Evolutionary conservation across 2,888 invertebrate species (phyloP), one percentile per base, ranked within the genome.

Genomic region (Cryptus viduatorius): DNA sequence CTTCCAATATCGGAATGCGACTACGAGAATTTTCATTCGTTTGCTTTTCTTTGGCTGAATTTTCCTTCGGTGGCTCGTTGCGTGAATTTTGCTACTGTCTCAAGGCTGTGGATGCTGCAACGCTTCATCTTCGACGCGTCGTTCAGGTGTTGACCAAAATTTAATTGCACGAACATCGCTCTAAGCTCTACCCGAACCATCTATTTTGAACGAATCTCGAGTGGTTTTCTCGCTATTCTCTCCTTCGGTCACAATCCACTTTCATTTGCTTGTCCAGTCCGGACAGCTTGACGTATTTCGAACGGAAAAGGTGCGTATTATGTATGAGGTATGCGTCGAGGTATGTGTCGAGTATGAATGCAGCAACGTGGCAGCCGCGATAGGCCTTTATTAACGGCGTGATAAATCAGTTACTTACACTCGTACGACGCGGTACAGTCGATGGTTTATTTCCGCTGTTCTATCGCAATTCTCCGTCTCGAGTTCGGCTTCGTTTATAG

Each of bases 301-400:
- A 14, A 48, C 61, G 31, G 48, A 31, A 69, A 69, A 69, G 16
- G 44, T 69, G 48, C 12, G 61, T n/a, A 59, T 77, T 77, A 77
- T 46, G 53, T 68, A 59, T 8, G 77, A 77, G 77, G 46, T 61
- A 78, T 50, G 64, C 64, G 16, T 19, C 64, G 77, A 77, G 77
- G 46, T 61, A 78, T 50, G 64, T 50, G 16, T 19, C 64, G 75
- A 3, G 42, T 64, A 24, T 50, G 48, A 50, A 64, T 31, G 37
- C 75, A 65, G 37, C 37, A 37, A 65, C 64, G 65, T 65, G 75
- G 16, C 75, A 37, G 50, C 59, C 46, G 24, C 56, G 77, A 84
- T 83, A 84, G 79, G 7, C 88, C 86, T 88, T 91, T 86, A 89
- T 90, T 89, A 90, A 79, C 82, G 89, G 89, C 86, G 69, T 69